These are phyloP conservation scores for Cladorhizidae sp. DNA, from an alignment of 37 sponge, comb jelly and placozoan species.

Conservation along the genomic window DNA sequence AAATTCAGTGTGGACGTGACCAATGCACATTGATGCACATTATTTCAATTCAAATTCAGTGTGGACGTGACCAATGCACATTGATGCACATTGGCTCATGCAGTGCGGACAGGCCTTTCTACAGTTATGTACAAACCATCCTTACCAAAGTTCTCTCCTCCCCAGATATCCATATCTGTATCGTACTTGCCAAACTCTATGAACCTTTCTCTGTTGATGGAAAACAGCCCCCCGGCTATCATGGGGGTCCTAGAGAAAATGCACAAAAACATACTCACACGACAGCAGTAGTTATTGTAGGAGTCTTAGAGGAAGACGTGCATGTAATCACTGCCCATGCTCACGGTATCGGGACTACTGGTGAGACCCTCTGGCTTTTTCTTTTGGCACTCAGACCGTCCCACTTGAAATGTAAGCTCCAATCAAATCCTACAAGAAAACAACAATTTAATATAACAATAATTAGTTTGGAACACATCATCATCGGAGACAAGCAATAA, in stretches of 20 bases:
- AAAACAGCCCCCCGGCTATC: conserved; percentile 99
- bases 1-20: too few species aligned
- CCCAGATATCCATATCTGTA: conserved; percentile 98
- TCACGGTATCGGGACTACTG: conserved; percentile 79
- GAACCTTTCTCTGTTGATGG: conserved; percentile 79
- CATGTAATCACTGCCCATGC: too few species aligned
- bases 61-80: too few species aligned
- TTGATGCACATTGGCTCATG: too few species aligned
- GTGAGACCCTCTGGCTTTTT: conserved; percentile 41
- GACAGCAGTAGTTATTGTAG: too few species aligned
- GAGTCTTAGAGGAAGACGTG: too few species aligned
- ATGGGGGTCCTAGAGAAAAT: conserved; percentile 82
- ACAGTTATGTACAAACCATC: too few species aligned
- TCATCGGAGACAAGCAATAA: too few species aligned
- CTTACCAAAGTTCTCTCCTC: conserved; percentile 98
- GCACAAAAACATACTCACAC: background rate
- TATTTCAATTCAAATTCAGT: too few species aligned
- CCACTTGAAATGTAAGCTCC: conserved; percentile 98
- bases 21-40: too few species aligned
- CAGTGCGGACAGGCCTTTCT: too few species aligned
- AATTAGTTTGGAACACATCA: background rate
- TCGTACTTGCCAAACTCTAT: conserved; percentile 87
- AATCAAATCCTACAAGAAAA: conserved; percentile 87
- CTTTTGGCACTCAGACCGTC: conserved; percentile 67
- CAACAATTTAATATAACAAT: background rate